Evolutionary conservation across 2,113 vertebrate genomes (phyloP).

Genomic region (Eira barbara): DNA sequence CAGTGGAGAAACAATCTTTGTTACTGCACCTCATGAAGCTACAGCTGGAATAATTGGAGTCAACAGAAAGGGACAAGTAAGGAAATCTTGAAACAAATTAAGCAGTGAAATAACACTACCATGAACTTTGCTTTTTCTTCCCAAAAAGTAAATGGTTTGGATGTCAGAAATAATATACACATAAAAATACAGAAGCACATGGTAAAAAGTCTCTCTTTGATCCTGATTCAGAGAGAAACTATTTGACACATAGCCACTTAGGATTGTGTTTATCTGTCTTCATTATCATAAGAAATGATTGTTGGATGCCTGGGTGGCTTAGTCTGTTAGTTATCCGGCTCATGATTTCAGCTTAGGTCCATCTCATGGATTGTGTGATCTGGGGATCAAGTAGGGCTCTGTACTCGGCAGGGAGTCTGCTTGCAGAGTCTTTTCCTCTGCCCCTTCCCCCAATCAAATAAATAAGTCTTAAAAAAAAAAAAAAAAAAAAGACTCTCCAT

Average conservation of each 20-base stretch:
- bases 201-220: not conserved
- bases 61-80: conserved; percentile 98
- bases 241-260: not conserved
- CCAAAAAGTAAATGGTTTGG: not conserved
- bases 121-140: not conserved
- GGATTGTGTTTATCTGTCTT: not conserved
- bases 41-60: conserved; percentile 99
- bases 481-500: not conserved
- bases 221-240: not conserved
- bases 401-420: not conserved
- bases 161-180: not conserved
- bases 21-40: conserved; percentile 97
- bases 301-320: not conserved
- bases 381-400: not conserved
- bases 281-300: conserved; percentile 22
- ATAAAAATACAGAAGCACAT: not conserved
- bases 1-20: conserved; percentile 98
- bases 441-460: not conserved
- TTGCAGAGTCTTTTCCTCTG: not conserved
- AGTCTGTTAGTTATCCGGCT: not conserved
- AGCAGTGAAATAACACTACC: not conserved
- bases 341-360: not conserved
- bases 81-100: conserved; percentile 13
- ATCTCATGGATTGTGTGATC: not conserved
- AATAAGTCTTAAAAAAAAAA: not conserved